Evolutionary conservation across 2,888 invertebrate species (phyloP).

Genomic region (Orchesellides sinensis): DNA sequence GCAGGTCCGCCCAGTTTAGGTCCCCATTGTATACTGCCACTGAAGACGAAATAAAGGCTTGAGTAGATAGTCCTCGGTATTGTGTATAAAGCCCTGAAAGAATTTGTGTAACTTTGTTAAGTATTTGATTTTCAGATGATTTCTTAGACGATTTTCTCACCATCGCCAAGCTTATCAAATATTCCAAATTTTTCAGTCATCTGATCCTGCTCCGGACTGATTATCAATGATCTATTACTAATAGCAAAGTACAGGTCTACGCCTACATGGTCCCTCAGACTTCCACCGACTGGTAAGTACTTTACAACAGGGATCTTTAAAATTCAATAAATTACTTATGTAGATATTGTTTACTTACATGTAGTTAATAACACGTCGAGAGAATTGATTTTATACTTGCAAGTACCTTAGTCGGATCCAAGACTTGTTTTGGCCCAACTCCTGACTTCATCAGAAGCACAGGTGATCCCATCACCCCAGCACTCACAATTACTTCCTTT

Average conservation of each 20-base stretch:
- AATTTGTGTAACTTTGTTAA: neutral
- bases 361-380: too few species aligned
- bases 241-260: constrained; percentile 21
- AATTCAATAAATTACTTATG: too few species aligned
- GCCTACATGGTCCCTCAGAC: constrained; percentile 23
- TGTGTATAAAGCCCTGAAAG: constrained; percentile 22
- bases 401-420: too few species aligned
- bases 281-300: constrained; percentile 55
- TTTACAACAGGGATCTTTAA: neutral
- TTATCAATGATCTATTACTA: constrained; percentile 8
- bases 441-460: constrained; percentile 54
- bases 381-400: too few species aligned
- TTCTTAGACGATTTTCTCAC: constrained; percentile 16
- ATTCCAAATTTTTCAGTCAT: constrained; percentile 1
- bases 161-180: constrained; percentile 1
- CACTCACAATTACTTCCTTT: constrained; percentile 71
- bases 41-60: constrained; percentile 14
- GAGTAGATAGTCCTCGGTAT: too few species aligned
- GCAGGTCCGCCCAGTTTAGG: constrained; percentile 47
- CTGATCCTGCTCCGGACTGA: constrained; percentile 14
- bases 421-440: constrained; percentile 52
- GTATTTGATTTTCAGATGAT: neutral
- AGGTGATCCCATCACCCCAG: constrained; percentile 39
- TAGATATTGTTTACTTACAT: too few species aligned
- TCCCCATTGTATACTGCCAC: neutral